phyloP scores from a whole-genome alignment of 2,113 vertebrate species.

The Pelmatolapia mariae region DNA sequence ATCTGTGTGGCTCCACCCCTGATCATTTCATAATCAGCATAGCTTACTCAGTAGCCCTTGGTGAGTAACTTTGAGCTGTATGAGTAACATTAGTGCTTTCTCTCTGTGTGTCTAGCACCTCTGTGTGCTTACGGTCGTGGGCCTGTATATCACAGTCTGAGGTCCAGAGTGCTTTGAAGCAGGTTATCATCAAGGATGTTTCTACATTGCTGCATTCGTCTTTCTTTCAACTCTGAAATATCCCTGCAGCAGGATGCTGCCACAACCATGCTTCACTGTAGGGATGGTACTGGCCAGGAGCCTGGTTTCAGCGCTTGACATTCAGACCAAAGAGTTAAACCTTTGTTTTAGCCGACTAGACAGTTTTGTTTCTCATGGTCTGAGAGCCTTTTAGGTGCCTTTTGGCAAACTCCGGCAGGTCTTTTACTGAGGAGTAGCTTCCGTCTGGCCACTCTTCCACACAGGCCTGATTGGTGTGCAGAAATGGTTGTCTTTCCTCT shows the following conservation, averaged over 20 bases:
- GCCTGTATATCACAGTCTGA: background rate
- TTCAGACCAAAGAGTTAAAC: background rate
- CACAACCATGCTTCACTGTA: background rate
- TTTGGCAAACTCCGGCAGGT: accelerated
- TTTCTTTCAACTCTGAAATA: background rate
- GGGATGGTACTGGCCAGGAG: background rate
- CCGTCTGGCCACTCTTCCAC: accelerated
- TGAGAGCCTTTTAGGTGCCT: background rate
- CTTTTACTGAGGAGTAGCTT: background rate
- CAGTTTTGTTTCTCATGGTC: accelerated
- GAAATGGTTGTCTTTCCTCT: background rate
- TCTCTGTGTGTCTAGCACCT: background rate
- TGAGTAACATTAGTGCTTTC: background rate
- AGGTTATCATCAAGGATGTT: background rate
- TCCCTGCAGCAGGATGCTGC: background rate
- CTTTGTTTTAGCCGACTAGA: background rate
- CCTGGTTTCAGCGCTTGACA: background rate
- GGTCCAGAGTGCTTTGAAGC: background rate
- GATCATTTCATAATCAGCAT: accelerated
- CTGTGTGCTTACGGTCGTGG: background rate
- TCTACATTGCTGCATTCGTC: background rate
- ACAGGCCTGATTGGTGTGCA: background rate
- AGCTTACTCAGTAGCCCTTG: background rate
- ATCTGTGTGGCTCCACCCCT: background rate
- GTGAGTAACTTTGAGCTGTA: background rate